These are phyloP conservation scores for Anabas testudineus DNA, from an alignment of 2,797 vertebrate genomes.

Conservation along the genomic window DNA sequence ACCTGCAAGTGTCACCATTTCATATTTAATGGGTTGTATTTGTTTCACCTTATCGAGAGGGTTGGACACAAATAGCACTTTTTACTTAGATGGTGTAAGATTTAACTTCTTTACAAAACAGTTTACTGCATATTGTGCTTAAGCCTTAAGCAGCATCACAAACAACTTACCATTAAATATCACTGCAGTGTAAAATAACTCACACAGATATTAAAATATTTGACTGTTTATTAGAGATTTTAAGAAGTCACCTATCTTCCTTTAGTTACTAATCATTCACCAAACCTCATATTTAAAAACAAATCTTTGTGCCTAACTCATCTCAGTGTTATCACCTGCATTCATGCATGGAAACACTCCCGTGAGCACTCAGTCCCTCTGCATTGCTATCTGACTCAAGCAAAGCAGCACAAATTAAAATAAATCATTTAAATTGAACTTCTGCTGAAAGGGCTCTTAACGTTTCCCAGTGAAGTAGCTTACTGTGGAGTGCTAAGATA, in stretches of 20 bases:
- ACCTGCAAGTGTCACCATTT: constrained; percentile 67
- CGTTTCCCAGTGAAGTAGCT: not conserved
- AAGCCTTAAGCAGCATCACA: not conserved
- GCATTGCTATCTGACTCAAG: constrained; percentile 49
- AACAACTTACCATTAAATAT: not conserved
- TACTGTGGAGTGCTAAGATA: not conserved
- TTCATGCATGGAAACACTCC: constrained; percentile 64
- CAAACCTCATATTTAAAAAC: constrained; percentile 23
- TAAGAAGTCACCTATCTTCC: constrained; percentile 13
- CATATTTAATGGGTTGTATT: constrained; percentile 46
- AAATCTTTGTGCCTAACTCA: constrained; percentile 72
- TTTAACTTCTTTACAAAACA: not conserved
- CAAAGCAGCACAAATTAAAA: constrained; percentile 51
- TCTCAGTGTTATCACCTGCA: constrained; percentile 57
- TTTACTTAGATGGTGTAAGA: not conserved
- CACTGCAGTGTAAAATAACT: constrained; percentile 7
- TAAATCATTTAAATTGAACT: constrained; percentile 41
- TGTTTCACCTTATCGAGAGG: constrained; percentile 38
- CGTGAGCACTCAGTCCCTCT: constrained; percentile 68
- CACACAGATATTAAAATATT: not conserved
- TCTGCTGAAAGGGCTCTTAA: constrained; percentile 7
- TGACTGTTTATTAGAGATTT: constrained; percentile 12
- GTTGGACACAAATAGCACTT: constrained; percentile 68
- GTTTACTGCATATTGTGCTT: not conserved
- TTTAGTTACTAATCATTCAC: constrained; percentile 42